Conservation (phyloP, 2,888 invertebrate genomes). For the Noctua comes region DNA sequence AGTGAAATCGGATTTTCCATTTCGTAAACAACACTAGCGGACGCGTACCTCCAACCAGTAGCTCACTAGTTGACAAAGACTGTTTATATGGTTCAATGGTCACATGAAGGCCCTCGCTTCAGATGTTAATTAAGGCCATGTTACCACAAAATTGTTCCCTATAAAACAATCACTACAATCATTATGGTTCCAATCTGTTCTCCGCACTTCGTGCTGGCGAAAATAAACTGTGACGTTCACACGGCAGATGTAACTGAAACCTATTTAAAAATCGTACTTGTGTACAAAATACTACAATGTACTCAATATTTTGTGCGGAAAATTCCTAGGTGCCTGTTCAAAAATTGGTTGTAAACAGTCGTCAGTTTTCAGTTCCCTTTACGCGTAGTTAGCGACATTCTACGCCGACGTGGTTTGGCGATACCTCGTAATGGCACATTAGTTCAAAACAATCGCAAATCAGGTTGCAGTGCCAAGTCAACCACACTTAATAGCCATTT, state of each 20-base stretch:
- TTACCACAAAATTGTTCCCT: conserved; percentile 68
- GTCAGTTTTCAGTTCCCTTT: conserved; percentile 16
- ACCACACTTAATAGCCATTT: conserved; percentile 54
- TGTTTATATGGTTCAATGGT: conserved; percentile 75
- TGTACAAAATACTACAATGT: conserved; percentile 19
- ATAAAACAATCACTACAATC: conserved; percentile 67
- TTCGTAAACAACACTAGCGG: conserved; percentile 21
- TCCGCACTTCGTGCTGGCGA: conserved; percentile 41
- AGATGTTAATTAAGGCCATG: conserved; percentile 73
- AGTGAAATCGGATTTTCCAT: conserved; percentile 15
- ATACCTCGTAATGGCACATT: conserved; percentile 45
- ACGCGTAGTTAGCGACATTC: conserved; percentile 29
- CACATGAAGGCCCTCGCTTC: conserved; percentile 72
- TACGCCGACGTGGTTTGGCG: conserved; percentile 23
- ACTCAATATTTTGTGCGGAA: conserved; percentile 30
- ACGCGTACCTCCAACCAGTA: conserved; percentile 49
- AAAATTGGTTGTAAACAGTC: conserved; percentile 7
- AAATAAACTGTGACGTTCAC: conserved; percentile 57
- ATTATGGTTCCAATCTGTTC: conserved; percentile 49
- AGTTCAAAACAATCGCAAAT: conserved; percentile 48
- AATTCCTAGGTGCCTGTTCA: conserved; percentile 20
- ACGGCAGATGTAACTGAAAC: conserved; percentile 53
- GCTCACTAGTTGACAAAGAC: conserved; percentile 68
- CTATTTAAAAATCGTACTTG: conserved; percentile 32
- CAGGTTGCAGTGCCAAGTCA: conserved; percentile 54